Conservation (phyloP, 2,888 invertebrate species). For the Leptopilina drosophilae region DNA sequence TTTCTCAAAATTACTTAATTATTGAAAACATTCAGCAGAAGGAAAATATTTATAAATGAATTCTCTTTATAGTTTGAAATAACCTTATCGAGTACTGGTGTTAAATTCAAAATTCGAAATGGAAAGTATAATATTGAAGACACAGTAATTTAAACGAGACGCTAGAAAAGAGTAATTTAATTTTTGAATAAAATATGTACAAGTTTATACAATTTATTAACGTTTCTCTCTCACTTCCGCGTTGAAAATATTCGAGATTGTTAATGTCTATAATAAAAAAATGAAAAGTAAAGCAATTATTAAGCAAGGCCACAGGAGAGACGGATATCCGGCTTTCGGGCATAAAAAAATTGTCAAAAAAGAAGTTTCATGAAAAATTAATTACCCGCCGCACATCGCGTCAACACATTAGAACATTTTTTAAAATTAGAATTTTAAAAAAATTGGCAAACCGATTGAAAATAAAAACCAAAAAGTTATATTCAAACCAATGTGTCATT, state of each 20-base stretch:
- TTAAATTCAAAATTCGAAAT: too few relatives aligned
- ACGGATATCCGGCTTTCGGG: conserved; percentile 31
- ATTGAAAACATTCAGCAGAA: too few relatives aligned
- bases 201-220: neutral
- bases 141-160: neutral
- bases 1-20: too few relatives aligned
- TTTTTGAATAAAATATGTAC: neutral
- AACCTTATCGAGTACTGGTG: too few relatives aligned
- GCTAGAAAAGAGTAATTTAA: neutral
- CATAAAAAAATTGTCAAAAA: neutral
- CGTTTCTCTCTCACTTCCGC: conserved; percentile 2
- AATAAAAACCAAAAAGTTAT: conserved; percentile 41
- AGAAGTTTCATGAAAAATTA: conserved; percentile 44
- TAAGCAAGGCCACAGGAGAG: conserved; percentile 24
- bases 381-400: conserved; percentile 73
- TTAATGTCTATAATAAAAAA: conserved; percentile 16
- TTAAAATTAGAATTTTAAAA: conserved; percentile 49
- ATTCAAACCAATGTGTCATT: conserved; percentile 35
- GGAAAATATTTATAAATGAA: too few relatives aligned
- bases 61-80: too few relatives aligned
- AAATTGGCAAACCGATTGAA: conserved; percentile 47
- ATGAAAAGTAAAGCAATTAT: conserved; percentile 9
- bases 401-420: conserved; percentile 69
- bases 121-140: too few relatives aligned
- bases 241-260: conserved; percentile 9